Percentiles rank a stretch among this genome's conserved stretches.
Evolutionary conservation across 2,797 vertebrate genomes (phyloP).

Genomic region (Podargus strigoides): DNA sequence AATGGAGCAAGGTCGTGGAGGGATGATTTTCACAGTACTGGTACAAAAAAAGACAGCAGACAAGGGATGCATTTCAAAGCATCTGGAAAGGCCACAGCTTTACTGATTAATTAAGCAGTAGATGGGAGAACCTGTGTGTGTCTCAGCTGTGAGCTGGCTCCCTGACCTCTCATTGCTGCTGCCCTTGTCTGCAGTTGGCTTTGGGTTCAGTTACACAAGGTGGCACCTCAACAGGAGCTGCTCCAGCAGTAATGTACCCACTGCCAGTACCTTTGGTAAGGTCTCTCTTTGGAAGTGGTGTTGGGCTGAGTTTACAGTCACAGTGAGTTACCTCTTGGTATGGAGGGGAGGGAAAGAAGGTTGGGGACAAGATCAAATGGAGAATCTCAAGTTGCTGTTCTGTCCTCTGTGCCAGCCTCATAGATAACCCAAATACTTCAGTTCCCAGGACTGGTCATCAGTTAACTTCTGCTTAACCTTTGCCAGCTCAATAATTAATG

Average conservation of each 20-base stretch:
- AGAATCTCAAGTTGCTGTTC: not conserved
- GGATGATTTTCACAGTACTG: not conserved
- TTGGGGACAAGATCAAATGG: not conserved
- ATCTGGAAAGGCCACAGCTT: not conserved
- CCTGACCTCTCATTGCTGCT: not conserved
- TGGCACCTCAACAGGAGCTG: not conserved
- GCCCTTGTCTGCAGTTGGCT: not conserved
- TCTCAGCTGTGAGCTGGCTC: not conserved
- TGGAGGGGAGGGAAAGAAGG: not conserved
- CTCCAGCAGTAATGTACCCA: not conserved
- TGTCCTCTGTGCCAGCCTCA: not conserved
- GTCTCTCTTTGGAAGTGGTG: not conserved
- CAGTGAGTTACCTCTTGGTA: not conserved
- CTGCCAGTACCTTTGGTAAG: not conserved
- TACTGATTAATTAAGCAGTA: not conserved
- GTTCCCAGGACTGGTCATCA: not conserved
- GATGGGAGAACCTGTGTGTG: not conserved
- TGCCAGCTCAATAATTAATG: not conserved
- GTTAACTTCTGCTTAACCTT: conserved; percentile 17
- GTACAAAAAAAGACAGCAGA: not conserved
- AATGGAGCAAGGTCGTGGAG: not conserved
- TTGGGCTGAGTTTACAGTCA: not conserved
- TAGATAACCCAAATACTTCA: not conserved
- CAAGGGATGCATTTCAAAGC: conserved; percentile 1
- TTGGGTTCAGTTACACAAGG: not conserved